Evolutionary conservation across 2,888 invertebrate genomes (phyloP), one percentile per base, ranked within the genome.

Genomic region (Chrysolina haemoptera): DNA sequence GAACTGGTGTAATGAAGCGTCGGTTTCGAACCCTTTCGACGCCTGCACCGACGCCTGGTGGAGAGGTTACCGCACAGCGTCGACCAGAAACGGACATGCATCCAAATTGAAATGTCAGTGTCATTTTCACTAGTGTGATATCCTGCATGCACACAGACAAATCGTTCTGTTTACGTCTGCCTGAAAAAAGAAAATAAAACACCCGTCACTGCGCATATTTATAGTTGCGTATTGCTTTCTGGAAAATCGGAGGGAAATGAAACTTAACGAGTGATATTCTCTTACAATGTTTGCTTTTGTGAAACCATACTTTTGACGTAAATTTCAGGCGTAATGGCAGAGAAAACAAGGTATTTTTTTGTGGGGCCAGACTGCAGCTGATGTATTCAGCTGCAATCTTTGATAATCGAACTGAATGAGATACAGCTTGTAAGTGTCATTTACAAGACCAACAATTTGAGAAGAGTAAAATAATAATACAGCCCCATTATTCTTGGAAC

Each of bases 71-170:
- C 84, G 79, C 82, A 80, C 75, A 78, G 73, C 82, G 79, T 79
- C 82, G 79, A 80, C 82, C 82, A 78, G 78, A 76, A 81, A 80
- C 81, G 81, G 79, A 79, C 82, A 81, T 80, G 81, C 80, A 83
- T 77, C 82, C 80, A 86, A 86, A 87, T 87, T 86, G 87, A 86
- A 87, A 86, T 85, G 86, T 87, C 86, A 87, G 82, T 86, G 86
- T 86, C 87, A 87, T 85, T 85, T 85, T 86, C 86, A 86, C 85
- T 71, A 81, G 76, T 80, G 80, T 76, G 78, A 80, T 80, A 77
- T 80, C 76, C 78, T 79, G 70, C 79, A 73, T 78, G 77, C 81
- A 76, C 75, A 76, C 82, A 82, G 82, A 82, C 83, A 82, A 84
- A 84, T 84, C 81, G 80, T 78, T 82, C 78, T 83, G 82, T 83